Evolutionary conservation across 2,113 vertebrate species (phyloP), one percentile per base, ranked within the genome.

Genomic region (Eubucco bourcierii): DNA sequence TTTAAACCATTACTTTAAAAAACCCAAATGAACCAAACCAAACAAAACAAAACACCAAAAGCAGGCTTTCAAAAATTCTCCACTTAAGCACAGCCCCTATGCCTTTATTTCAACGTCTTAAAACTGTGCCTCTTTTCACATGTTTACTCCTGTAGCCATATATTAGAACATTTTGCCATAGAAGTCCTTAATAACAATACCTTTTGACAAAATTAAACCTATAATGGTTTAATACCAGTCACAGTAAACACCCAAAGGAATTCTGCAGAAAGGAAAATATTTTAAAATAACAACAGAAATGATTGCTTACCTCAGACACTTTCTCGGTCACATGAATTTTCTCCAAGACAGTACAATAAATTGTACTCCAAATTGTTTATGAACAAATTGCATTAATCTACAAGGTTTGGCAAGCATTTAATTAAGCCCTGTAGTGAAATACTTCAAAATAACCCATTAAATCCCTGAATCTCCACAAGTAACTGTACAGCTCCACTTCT

Each of bases 321-420:
- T 82, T 39, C 72, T 55, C 63, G 52, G 75, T 90, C 67, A 87
- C 4, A 4, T 44, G 56, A 39, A 44, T 88, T 93, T 90, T 87
- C 52, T 80, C 44, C 34, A 81, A 73, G 60, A 75, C 12, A 37
- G 7, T 67, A 82, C 73, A 79, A 47, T 84, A 72, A 84, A 76
- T 37, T 66, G 33, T 59, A 74, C 10, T 84, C 18, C 31, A 87
- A 81, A 71, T 15, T 63, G 67, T 59, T 87, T 77, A 44, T 27
- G 74, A 92, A 63, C 52, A 84, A 87, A 24, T 92, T 71, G 70
- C 47, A 84, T 63, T 44, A 88, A 66, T 80, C 74, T 64, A 70
- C 52, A 39, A 79, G 89, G 64, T 66, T 12, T 84, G 67, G 73
- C 56, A 94, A 88, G 76, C 52, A 83, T 50, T 85, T 94, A 92